A percentile compares a stretch with the other conserved stretches of the same genome.
These are phyloP conservation scores for Labroides dimidiatus DNA, from an alignment of 2,797 vertebrate genomes.

Conservation along the genomic window DNA sequence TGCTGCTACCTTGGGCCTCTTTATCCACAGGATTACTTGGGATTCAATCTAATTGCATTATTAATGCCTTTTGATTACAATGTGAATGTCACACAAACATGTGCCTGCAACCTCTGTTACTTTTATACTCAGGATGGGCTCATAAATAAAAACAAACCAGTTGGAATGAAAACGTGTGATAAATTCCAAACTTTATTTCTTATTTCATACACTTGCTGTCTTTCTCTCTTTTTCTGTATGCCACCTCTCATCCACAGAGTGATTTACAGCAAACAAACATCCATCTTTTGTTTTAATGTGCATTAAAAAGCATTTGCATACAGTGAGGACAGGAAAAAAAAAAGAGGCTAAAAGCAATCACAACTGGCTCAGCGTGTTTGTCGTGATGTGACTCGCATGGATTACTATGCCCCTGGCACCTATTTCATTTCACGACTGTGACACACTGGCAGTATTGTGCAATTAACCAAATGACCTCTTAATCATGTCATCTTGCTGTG, in stretches of 20 bases:
- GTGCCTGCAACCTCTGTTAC: constrained; percentile 36
- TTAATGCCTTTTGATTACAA: constrained; percentile 72
- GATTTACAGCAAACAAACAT: constrained; percentile 28
- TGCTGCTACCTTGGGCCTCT: constrained; percentile 49
- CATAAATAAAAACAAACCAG: constrained; percentile 52
- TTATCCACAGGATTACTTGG: constrained; percentile 57
- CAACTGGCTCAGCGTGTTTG: constrained; percentile 66
- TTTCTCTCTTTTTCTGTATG: not conserved
- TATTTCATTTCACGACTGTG: constrained; percentile 65
- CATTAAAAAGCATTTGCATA: constrained; percentile 64
- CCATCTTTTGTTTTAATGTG: constrained; percentile 40
- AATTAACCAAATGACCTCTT: constrained; percentile 82
- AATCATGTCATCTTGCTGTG: constrained; percentile 76
- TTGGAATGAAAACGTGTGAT: constrained; percentile 33
- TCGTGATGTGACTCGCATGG: constrained; percentile 59
- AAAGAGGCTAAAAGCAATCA: constrained; percentile 67
- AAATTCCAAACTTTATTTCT: constrained; percentile 17
- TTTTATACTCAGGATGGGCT: constrained; percentile 48
- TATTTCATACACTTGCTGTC: not conserved
- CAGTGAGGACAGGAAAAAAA: constrained; percentile 34
- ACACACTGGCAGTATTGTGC: constrained; percentile 65
- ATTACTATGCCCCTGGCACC: constrained; percentile 68
- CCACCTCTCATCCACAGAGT: constrained; percentile 8
- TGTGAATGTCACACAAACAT: constrained; percentile 58
- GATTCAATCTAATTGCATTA: constrained; percentile 74